Evolutionary conservation across 2,113 vertebrate genomes (phyloP).

Genomic region (Chamaea fasciata): DNA sequence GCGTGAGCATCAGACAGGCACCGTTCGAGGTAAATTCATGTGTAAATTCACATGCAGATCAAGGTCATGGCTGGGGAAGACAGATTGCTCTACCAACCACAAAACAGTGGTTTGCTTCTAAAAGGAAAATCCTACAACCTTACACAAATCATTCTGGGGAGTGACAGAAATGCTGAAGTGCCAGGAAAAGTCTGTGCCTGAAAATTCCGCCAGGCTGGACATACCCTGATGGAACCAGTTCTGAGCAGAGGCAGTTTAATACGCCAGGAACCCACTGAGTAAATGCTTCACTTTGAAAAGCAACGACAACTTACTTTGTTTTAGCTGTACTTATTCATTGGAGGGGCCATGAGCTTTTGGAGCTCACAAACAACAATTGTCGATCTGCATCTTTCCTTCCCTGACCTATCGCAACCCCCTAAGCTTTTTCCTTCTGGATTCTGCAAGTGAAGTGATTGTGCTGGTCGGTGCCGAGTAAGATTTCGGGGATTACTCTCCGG

Average conservation of each 20-base stretch:
- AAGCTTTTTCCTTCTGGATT: not conserved
- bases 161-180: not conserved
- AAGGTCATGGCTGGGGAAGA: not conserved
- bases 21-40: not conserved
- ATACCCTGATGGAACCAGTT: not conserved
- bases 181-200: not conserved
- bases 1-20: not conserved
- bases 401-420: not conserved
- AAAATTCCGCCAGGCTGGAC: not conserved
- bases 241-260: not conserved
- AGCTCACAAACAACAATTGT: rapidly evolving
- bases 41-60: not conserved
- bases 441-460: not conserved
- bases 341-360: not conserved
- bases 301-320: not conserved
- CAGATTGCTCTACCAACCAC: not conserved
- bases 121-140: not conserved
- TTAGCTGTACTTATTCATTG: not conserved
- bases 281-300: not conserved
- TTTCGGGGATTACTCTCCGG: not conserved
- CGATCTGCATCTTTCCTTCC: not conserved
- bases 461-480: not conserved
- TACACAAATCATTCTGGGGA: not conserved
- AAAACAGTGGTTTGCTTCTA: not conserved
- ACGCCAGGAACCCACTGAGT: not conserved